Base-by-base conservation (phyloP, 2,797 vertebrate genomes). In the Holocentrus rufus region DNA sequence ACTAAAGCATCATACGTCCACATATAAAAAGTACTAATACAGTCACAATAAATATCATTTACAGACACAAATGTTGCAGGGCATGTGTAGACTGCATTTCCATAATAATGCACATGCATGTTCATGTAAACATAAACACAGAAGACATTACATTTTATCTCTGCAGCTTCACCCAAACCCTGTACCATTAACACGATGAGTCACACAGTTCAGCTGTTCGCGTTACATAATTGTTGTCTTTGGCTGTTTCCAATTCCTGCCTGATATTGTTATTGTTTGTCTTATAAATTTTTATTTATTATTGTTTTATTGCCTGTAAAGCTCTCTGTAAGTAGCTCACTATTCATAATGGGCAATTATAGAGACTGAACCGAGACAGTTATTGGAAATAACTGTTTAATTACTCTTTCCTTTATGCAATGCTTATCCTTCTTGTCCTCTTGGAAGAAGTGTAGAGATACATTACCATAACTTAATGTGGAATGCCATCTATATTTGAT, bases 401-500 rank as follows among this genome's bases (percentile, higher is more conserved):
- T 82, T 68, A 65, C 47, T 55, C 2, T 22, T 39, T 68, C 77
- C 55, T 69, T 67, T 53, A n/a, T 70, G 27, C 20, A 22, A 11
- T 59, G 23, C 34, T 42, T 57, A 20, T 80, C 74, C 49, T 25
- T 52, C 8, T 20, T 13, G 47, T 79, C 34, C 5, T 54, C 15
- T 65, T 73, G 69, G 52, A 36, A 49, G 30, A 79, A 52, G 73
- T 77, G 22, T 58, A 27, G 22, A 52, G 54, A 58, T 31, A 23
- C 30, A 72, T 61, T 69, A 74, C 23, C 65, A 63, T 59, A 47
- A 75, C 72, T 79, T 11, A 68, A 65, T 74, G 72, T n/a, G 27
- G 25, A 8, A n/a, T 5, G 23, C 22, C 57, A 79, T 74, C 31
- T 65, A 79, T 82, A 77, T 84, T 87, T 83, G 85, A 85, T 78